Evolutionary conservation across 2,888 invertebrate species (phyloP).

Genomic region (Danaus chrysippus): DNA sequence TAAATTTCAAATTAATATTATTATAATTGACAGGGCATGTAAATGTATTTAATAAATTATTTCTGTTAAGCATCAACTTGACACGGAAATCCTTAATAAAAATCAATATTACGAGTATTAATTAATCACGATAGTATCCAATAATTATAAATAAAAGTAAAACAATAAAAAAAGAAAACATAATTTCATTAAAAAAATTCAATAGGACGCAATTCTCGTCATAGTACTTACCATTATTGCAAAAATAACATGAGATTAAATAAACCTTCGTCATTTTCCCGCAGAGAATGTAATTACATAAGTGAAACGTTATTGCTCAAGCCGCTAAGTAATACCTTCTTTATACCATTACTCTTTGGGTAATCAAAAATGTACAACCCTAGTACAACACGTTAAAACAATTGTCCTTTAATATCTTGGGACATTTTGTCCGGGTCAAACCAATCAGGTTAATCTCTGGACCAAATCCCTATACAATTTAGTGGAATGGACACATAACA

Average conservation of each 20-base stretch:
- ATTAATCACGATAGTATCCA: too few species aligned
- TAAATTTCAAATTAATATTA: too few species aligned
- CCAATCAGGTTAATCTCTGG: slow-evolving; percentile 18
- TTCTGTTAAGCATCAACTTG: too few species aligned
- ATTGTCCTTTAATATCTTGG: slow-evolving; percentile 13
- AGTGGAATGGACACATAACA: slow-evolving; percentile 20
- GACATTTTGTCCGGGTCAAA: slow-evolving; percentile 17
- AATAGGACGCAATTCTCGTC: too few species aligned
- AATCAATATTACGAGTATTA: too few species aligned
- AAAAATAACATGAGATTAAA: not conserved
- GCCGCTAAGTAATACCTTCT: not conserved
- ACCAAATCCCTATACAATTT: slow-evolving; percentile 24
- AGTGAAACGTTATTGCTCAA: slow-evolving; percentile 2
- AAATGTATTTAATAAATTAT: too few species aligned
- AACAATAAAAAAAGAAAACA: too few species aligned
- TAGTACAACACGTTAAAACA: slow-evolving; percentile 8
- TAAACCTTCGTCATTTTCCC: not conserved
- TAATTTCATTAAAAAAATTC: too few species aligned
- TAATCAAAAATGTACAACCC: slow-evolving; percentile 1
- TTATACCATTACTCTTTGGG: slow-evolving; percentile 2
- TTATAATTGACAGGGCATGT: too few species aligned
- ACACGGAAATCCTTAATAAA: too few species aligned
- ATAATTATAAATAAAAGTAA: too few species aligned
- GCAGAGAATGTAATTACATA: not conserved
- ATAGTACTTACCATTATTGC: not conserved